Conservation (phyloP, 2,888 invertebrate genomes). For the Spialia ferax region DNA sequence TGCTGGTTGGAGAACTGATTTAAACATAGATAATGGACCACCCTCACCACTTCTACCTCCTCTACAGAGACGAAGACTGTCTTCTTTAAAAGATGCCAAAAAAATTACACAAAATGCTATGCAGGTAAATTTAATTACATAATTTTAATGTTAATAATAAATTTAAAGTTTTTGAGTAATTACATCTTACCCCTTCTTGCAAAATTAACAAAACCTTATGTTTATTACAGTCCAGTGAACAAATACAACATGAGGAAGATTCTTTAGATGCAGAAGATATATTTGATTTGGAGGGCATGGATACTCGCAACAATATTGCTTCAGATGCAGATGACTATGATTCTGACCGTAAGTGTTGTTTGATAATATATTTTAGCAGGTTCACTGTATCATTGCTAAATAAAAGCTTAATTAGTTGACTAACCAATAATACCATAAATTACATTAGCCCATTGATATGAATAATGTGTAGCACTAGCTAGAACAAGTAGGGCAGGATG, state of each 20-base stretch:
- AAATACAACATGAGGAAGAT: constrained; percentile 75
- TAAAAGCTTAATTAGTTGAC: no score
- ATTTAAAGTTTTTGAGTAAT: no score
- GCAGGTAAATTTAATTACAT: constrained; percentile 58
- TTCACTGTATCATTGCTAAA: background rate
- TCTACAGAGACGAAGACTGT: constrained; percentile 80
- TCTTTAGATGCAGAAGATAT: constrained; percentile 90
- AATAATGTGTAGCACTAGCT: no score
- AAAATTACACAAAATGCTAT: constrained; percentile 66
- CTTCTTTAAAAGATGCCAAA: constrained; percentile 82
- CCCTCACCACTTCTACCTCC: constrained; percentile 77
- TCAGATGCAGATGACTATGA: constrained; percentile 91
- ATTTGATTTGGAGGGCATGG: constrained; percentile 92
- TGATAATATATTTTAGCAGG: background rate
- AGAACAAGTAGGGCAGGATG: no score
- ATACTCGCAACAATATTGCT: constrained; percentile 75
- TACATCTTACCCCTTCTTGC: background rate
- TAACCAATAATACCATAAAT: no score
- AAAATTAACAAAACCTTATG: background rate
- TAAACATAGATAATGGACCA: constrained; percentile 68
- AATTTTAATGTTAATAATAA: no score
- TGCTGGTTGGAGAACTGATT: constrained; percentile 62
- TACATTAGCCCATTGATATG: no score
- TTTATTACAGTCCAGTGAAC: constrained; percentile 64
- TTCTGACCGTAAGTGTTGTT: constrained; percentile 88